Percentiles rank a stretch among this genome's conserved stretches.
phyloP scores from a whole-genome alignment of 2,113 vertebrate species.

The Laticauda colubrina region DNA sequence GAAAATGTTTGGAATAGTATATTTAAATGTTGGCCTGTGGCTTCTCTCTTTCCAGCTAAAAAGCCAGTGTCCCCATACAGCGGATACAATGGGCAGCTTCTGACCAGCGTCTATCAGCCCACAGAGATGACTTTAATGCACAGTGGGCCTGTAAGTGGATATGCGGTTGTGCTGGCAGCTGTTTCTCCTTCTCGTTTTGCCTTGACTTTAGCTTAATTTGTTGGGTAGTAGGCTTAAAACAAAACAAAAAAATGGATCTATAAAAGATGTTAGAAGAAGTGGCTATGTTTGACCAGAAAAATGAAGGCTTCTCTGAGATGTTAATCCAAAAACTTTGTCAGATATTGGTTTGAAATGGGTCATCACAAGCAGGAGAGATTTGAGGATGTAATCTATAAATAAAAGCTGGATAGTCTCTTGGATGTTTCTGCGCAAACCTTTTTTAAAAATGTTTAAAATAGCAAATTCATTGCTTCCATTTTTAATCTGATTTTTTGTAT shows the following conservation, averaged over 20 bases:
- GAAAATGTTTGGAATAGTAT: neutral
- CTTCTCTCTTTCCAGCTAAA: slow-evolving; percentile 67
- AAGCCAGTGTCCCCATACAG: slow-evolving; percentile 89
- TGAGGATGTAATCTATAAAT: neutral
- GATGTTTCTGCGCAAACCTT: neutral
- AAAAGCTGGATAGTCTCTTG: neutral
- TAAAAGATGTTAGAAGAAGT: neutral
- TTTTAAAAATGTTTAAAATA: neutral
- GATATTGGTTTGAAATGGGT: neutral
- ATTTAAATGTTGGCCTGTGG: neutral
- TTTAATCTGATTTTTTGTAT: neutral
- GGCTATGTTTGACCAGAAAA: neutral
- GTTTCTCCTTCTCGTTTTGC: neutral
- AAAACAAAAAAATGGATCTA: neutral
- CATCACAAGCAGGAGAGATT: neutral
- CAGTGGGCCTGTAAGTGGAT: slow-evolving; percentile 74
- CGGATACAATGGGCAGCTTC: slow-evolving; percentile 87
- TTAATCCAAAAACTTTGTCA: neutral
- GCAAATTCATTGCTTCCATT: neutral
- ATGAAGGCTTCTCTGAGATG: neutral
- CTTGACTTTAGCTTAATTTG: neutral
- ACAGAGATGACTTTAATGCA: slow-evolving; percentile 93
- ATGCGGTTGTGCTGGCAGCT: accelerated
- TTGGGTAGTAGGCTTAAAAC: neutral
- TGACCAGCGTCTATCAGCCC: slow-evolving; percentile 90